phyloP scores from a whole-genome alignment of 2,888 invertebrate species.

The Pandemis cinnamomeana region DNA sequence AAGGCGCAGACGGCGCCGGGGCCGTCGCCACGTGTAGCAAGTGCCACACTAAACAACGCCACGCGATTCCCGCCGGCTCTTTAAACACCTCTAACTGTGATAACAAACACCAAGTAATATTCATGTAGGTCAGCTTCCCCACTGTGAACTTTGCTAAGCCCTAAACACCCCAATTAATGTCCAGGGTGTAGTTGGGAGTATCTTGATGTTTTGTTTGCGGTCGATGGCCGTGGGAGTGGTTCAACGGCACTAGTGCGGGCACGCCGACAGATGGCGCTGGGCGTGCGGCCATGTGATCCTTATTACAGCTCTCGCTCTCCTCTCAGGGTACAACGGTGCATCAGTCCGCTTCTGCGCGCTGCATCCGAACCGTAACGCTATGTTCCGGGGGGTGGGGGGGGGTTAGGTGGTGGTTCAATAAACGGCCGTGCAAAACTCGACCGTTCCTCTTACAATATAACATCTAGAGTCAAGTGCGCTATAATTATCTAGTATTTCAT shows the following conservation, averaged over 20 bases:
- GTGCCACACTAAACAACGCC: constrained; percentile 37
- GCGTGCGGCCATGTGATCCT: constrained; percentile 46
- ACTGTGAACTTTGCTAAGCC: constrained; percentile 21
- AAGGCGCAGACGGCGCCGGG: constrained; percentile 69
- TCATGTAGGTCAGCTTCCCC: constrained; percentile 45
- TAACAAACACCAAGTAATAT: constrained; percentile 61
- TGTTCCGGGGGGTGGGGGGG: constrained; percentile 44
- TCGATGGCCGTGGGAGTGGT: constrained; percentile 62
- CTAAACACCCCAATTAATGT: constrained; percentile 23
- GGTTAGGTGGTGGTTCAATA: constrained; percentile 19
- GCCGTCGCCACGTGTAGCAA: constrained; percentile 53
- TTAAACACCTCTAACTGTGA: constrained; percentile 58
- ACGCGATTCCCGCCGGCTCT: constrained; percentile 37
- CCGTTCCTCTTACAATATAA: constrained; percentile 8
- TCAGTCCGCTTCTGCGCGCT: constrained; percentile 60
- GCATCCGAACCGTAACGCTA: constrained; percentile 50
- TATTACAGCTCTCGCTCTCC: constrained; percentile 49
- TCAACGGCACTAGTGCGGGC: constrained; percentile 55
- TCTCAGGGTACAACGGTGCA: constrained; percentile 51
- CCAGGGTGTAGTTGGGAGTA: constrained; percentile 25
- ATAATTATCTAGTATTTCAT: neutral
- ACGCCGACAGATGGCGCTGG: constrained; percentile 41
- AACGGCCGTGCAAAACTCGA: constrained; percentile 16
- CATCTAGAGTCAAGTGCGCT: constrained; percentile 5
- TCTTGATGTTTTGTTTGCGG: constrained; percentile 47